Evolutionary conservation across 2,797 vertebrate species (phyloP).

Genomic region (Pygocentrus nattereri): DNA sequence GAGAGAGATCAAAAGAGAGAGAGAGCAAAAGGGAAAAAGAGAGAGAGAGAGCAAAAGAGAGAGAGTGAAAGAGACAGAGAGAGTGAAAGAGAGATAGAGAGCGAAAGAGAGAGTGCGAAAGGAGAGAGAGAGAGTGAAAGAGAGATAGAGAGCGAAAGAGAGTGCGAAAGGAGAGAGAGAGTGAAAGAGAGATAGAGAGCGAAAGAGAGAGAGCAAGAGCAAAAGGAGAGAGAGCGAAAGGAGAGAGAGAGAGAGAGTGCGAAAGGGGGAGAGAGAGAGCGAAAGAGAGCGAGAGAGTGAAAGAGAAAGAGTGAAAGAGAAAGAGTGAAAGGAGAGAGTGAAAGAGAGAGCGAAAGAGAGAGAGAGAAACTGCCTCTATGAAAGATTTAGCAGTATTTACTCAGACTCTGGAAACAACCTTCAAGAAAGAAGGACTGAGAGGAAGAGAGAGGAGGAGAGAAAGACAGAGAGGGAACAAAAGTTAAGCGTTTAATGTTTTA

Average conservation of each 20-base stretch:
- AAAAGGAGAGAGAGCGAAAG: neutral
- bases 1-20: neutral
- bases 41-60: neutral
- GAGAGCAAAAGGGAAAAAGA: slow-evolving; percentile 3
- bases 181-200: no score
- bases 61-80: neutral
- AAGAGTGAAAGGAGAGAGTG: slow-evolving; percentile 25
- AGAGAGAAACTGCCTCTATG: slow-evolving; percentile 57
- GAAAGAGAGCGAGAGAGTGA: no score
- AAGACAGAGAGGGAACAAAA: neutral
- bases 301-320: neutral
- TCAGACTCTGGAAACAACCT: slow-evolving; percentile 68
- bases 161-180: neutral
- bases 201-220: neutral
- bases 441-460: neutral
- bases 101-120: slow-evolving; percentile 18
- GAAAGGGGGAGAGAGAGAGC: neutral
- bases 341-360: slow-evolving; percentile 8
- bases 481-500: slow-evolving; percentile 74
- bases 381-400: slow-evolving; percentile 72
- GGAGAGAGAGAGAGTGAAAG: neutral
- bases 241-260: neutral
- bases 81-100: no score
- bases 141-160: neutral
- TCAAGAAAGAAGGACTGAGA: slow-evolving; percentile 7